Evolutionary conservation across 2,888 invertebrate species (phyloP).

Genomic region (Azorinus chamasolen): DNA sequence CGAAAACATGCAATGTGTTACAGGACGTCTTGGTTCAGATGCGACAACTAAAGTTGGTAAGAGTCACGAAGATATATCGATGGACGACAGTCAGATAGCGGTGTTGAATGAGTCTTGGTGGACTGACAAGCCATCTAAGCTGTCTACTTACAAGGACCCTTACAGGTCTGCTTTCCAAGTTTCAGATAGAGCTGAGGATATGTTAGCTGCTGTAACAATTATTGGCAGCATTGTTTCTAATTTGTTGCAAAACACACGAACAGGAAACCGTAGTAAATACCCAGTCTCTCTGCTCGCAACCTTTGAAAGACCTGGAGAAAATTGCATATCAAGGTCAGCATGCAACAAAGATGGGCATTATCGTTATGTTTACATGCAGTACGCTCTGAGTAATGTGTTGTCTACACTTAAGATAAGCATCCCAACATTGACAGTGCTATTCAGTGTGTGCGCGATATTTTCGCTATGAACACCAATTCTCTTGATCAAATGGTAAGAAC

Average conservation of each 20-base stretch:
- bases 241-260: constrained; percentile 15
- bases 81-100: constrained; percentile 28
- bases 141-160: constrained; percentile 37
- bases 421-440: constrained; percentile 31
- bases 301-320: too few relatives aligned
- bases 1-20: background rate
- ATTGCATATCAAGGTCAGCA: too few relatives aligned
- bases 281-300: too few relatives aligned
- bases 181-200: constrained; percentile 5
- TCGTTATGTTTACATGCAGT: constrained; percentile 28
- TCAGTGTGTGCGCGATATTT: constrained; percentile 44
- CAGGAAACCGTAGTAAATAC: too few relatives aligned
- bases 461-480: constrained; percentile 42
- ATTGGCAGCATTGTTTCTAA: constrained; percentile 14
- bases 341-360: constrained; percentile 16
- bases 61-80: background rate
- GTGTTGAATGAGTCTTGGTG: constrained; percentile 43
- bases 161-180: constrained; percentile 34
- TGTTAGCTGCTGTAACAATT: constrained; percentile 18
- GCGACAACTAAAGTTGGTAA: background rate
- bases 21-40: background rate
- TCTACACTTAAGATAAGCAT: constrained; percentile 2
- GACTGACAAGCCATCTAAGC: constrained; percentile 2
- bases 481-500: constrained; percentile 40
- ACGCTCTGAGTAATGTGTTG: constrained; percentile 20